phyloP scores from a whole-genome alignment of 2,797 vertebrate species.

The Phalanger gymnotis region DNA sequence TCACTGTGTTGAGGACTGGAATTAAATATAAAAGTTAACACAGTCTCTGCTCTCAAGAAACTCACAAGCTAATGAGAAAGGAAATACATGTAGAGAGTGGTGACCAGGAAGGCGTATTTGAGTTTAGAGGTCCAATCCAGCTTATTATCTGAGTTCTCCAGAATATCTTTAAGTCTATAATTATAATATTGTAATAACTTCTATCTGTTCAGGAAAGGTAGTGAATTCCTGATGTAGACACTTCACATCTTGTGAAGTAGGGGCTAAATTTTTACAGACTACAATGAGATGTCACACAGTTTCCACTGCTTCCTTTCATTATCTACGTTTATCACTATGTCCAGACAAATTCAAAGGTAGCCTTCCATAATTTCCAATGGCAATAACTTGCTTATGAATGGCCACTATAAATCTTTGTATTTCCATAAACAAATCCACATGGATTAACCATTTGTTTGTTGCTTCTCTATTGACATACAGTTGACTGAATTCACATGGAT shows the following conservation, averaged over 20 bases:
- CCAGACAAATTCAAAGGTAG: neutral
- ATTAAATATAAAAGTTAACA: neutral
- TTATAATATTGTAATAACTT: neutral
- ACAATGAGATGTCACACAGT: neutral
- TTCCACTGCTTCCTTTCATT: neutral
- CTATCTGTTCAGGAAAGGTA: neutral
- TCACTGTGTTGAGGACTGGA: neutral
- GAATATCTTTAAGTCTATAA: neutral
- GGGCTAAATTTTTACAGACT: neutral
- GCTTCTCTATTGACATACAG: too few species aligned
- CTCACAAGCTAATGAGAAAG: neutral
- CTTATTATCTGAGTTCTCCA: neutral
- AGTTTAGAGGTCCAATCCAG: neutral
- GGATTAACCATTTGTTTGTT: too few species aligned
- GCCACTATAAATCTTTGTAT: neutral
- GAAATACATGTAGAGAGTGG: neutral
- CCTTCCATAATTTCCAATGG: neutral
- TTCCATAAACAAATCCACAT: too few species aligned
- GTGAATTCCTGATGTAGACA: neutral
- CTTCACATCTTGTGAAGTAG: neutral
- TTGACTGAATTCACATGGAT: neutral
- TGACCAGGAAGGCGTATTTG: neutral
- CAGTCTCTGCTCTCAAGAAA: neutral
- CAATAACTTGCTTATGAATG: neutral
- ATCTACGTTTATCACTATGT: neutral